Evolutionary conservation across 2,113 vertebrate genomes (phyloP).

Genomic region (Tychaedon coryphoeus): DNA sequence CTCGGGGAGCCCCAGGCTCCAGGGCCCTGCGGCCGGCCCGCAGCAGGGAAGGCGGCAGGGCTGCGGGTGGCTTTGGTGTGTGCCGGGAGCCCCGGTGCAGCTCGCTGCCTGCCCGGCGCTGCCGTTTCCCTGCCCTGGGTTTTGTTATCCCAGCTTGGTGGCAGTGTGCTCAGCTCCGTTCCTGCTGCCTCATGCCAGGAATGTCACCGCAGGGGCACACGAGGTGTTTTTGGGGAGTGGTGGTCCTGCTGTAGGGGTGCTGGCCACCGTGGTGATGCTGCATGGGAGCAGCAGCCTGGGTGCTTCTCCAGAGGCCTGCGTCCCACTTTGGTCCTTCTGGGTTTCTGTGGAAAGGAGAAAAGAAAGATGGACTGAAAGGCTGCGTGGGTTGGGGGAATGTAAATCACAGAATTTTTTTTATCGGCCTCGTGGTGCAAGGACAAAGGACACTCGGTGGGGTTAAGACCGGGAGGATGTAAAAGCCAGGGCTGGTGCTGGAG

Average conservation of each 20-base stretch:
- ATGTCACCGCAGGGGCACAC: not conserved
- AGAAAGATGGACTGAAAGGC: not conserved
- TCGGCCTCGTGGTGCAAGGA: rapidly evolving
- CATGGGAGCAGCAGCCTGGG: not conserved
- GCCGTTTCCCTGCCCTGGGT: not conserved
- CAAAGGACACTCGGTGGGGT: not conserved
- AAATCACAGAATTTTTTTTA: not conserved
- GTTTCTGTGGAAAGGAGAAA: not conserved
- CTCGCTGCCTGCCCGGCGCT: rapidly evolving
- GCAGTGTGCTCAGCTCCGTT: not conserved
- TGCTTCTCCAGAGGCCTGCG: not conserved
- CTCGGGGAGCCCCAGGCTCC: rapidly evolving
- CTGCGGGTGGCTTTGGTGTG: rapidly evolving
- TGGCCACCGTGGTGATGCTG: not conserved
- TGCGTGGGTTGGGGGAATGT: not conserved
- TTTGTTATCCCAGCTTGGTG: not conserved
- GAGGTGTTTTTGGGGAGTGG: not conserved
- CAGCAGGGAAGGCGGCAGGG: rapidly evolving
- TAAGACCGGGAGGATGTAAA: not conserved
- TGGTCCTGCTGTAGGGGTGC: rapidly evolving
- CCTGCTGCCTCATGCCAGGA: rapidly evolving
- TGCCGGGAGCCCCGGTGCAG: rapidly evolving
- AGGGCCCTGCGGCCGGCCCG: not conserved
- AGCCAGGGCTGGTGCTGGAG: not conserved
- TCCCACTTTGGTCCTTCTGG: not conserved